Evolutionary conservation across 1,140 invertebrate species (phyloP).

Genomic region (Ceratosolen solmsi): DNA sequence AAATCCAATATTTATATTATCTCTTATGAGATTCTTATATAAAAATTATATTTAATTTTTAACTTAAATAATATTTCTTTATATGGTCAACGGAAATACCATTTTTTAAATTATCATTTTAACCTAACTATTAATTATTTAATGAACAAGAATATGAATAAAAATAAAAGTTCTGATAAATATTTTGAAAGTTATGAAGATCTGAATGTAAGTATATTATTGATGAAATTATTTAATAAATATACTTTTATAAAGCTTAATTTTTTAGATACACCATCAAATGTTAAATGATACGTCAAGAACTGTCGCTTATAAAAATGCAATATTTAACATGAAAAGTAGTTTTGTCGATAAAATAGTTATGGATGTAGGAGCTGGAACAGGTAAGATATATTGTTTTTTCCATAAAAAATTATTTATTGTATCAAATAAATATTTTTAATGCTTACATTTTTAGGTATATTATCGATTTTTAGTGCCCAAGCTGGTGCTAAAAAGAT

Average conservation of each 20-base stretch:
- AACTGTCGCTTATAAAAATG: constrained; percentile 92
- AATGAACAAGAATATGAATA: constrained; percentile 42
- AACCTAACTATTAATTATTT: neutral
- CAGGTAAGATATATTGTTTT: no score
- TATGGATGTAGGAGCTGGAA: constrained; percentile 95
- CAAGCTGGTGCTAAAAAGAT: constrained; percentile 93
- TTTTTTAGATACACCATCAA: constrained; percentile 80
- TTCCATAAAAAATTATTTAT: constrained; percentile 43
- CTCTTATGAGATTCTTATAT: no score
- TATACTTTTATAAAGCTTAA: neutral
- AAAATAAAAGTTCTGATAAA: constrained; percentile 49
- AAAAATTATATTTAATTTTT: neutral
- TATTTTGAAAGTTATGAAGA: constrained; percentile 66
- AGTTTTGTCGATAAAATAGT: constrained; percentile 85
- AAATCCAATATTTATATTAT: no score
- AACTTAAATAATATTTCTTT: neutral
- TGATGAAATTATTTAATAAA: constrained; percentile 10
- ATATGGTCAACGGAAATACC: neutral
- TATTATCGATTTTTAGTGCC: constrained; percentile 96
- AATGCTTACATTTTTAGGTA: constrained; percentile 75
- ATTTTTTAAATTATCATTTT: neutral
- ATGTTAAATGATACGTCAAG: constrained; percentile 91
- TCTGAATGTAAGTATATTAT: constrained; percentile 60
- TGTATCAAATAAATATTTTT: constrained; percentile 15
- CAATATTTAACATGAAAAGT: constrained; percentile 85